Evolutionary conservation across 1,140 invertebrate genomes (phyloP).

Genomic region (Habropoda laboriosa): DNA sequence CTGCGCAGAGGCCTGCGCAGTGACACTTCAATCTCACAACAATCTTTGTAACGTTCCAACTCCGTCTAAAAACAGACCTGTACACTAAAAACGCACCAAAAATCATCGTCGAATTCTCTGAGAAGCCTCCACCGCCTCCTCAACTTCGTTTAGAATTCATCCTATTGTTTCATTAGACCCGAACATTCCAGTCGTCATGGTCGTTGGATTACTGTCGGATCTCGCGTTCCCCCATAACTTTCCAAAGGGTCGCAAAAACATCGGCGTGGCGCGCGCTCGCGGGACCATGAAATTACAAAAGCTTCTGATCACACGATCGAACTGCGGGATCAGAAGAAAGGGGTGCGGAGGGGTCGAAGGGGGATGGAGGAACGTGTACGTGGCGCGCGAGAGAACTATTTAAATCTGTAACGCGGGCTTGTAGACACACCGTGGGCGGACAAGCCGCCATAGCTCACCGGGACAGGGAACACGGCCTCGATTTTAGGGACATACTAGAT

Average conservation of each 20-base stretch:
- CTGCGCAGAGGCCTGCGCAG: too few species aligned
- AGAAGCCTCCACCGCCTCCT: too few species aligned
- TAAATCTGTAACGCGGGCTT: slow-evolving; percentile 63
- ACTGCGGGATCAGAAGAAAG: background rate
- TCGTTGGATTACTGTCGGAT: slow-evolving; percentile 37
- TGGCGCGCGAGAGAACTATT: slow-evolving; percentile 58
- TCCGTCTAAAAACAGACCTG: too few species aligned
- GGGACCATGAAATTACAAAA: slow-evolving; percentile 50
- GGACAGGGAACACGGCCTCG: slow-evolving; percentile 64
- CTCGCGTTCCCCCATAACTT: slow-evolving; percentile 7
- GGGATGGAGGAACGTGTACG: slow-evolving; percentile 14
- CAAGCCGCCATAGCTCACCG: slow-evolving; percentile 53
- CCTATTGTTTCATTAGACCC: slow-evolving; percentile 28
- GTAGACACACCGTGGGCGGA: slow-evolving; percentile 66
- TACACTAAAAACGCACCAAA: background rate
- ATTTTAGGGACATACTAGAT: slow-evolving; percentile 68
- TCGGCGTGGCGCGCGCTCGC: background rate
- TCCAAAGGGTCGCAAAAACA: slow-evolving; percentile 2
- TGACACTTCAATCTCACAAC: too few species aligned
- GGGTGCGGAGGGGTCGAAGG: background rate
- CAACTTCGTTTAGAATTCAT: too few species aligned
- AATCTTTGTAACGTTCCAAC: too few species aligned
- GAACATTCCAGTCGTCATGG: slow-evolving; percentile 1
- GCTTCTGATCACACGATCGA: slow-evolving; percentile 4
- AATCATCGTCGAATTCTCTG: background rate